Evolutionary conservation across 2,797 vertebrate genomes (phyloP), one percentile per base, ranked within the genome.

Genomic region (Lemur catta): DNA sequence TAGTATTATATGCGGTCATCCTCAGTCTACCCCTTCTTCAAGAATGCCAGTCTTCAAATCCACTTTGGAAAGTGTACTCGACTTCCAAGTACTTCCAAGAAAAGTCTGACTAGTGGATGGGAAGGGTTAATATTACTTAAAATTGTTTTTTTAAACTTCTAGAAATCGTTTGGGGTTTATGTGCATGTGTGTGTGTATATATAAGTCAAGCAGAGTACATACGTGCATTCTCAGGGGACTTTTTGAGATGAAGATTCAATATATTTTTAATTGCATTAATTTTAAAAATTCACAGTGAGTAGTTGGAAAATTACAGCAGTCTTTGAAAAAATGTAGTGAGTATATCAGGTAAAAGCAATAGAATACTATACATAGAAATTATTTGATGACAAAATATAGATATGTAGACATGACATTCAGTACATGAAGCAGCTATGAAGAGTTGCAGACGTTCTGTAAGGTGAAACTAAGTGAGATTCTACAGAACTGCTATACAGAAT

Each of bases 11-110:
- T 52, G 63, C 65, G 55, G 30, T 43, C 38, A 48, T 74, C 59
- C 15, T 93, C 48, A 96, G 20, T 89, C 84, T 76, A 96, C 91
- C 65, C 74, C 33, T 97, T 99, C 81, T 80, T 91, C 17, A 20
- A 59, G 55, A 94, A 93, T 38, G 33, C 17, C 75, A 61, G 26
- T 74, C 55, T 75, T 76, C 46, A n/a, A n/a, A 33, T 13, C n/a
- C 1, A 50, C 18, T 48, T 52, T 52, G 50, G 6, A 52, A 18
- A 52, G 50, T 17, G 50, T 18, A 52, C 50, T 52, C 52, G 50
- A 52, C 50, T 52, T 52, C 50, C 50, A 50, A 15, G 50, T 50
- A 72, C 46, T 81, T 82, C 35, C 24, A 71, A 38, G 79, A 48
- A 87, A 94, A 43, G 30, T 91, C 74, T 88, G n/a, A 67, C 22